Evolutionary conservation across 2,113 vertebrate genomes (phyloP), one percentile per base, ranked within the genome.

Genomic region (Colaptes auratus): DNA sequence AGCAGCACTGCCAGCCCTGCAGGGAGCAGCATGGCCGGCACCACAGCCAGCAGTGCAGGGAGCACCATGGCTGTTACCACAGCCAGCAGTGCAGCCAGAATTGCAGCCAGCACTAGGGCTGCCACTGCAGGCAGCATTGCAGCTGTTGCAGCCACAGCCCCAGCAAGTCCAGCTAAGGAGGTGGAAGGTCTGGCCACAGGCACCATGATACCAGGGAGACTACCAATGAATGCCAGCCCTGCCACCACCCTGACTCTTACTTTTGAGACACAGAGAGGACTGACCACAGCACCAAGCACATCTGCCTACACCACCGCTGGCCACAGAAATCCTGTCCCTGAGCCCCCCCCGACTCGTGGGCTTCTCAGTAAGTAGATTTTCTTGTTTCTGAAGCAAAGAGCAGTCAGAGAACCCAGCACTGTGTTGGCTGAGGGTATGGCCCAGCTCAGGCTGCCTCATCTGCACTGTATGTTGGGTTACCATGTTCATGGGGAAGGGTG

Each of bases 361-460:
- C 15, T 67, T 63, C 31, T 9, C 33, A 53, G 96, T 96, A 83
- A 96, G 95, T 86, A n/a, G 9, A 56, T 75, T 67, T 81, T 91
- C 16, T 60, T 86, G 50, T 63, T 48, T 12, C 24, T 5, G 13
- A 53, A 35, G 31, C 11, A 31, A 64, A 53, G 42, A 44, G 10
- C 27, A 28, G 46, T 30, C 70, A 50, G 52, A 23, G 17, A 4
- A 2, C 35, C 20, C 20, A 18, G 15, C 11, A 15, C 18, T 1
- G 0, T 21, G 48, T 9, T 23, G 27, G 50, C 50, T 31, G 53
- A 77, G 9, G 19, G 24, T 27, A 60, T 0, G 0, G 52, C 42
- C n/a, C 27, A 6, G 25, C 30, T 19, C 0, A 0, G 53, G 27
- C 13, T 39, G 5, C 39, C 63, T 69, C 4, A 2, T 60, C 36